These are phyloP conservation scores for Brachyptera putata DNA, from an alignment of 2,888 invertebrate species.

Conservation along the genomic window DNA sequence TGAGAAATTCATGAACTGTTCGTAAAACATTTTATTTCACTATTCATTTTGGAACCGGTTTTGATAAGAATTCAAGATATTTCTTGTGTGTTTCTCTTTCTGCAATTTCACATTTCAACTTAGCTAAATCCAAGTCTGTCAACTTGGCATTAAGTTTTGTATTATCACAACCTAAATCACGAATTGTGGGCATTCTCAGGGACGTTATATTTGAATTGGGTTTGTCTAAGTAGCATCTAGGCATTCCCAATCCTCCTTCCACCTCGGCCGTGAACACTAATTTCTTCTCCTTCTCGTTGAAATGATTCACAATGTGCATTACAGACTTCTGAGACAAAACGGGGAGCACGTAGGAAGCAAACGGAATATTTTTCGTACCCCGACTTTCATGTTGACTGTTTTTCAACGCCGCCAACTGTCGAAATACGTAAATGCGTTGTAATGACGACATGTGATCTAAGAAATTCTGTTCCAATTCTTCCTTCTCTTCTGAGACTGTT, in stretches of 20 bases:
- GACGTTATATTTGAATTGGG: no score
- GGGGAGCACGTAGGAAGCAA: slow-evolving; percentile 10
- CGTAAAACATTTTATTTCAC: no score
- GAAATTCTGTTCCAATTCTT: not conserved
- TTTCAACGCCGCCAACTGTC: not conserved
- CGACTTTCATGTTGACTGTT: not conserved
- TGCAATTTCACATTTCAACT: slow-evolving; percentile 7
- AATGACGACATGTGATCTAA: not conserved
- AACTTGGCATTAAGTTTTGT: not conserved
- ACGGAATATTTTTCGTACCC: not conserved
- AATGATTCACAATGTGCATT: not conserved
- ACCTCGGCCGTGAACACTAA: not conserved
- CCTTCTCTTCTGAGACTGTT: not conserved
- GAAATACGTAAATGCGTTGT: not conserved
- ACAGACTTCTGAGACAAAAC: not conserved
- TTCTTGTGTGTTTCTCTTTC: slow-evolving; percentile 14
- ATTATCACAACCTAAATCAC: not conserved
- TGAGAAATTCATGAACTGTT: no score
- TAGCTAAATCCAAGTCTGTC: not conserved
- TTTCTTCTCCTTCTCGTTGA: not conserved
- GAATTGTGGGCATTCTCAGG: no score
- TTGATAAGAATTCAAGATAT: not conserved
- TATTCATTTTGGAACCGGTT: not conserved
- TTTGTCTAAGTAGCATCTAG: not conserved
- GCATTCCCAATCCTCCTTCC: not conserved